Evolutionary conservation across 2,113 vertebrate species (phyloP).

Genomic region (Gallinago jamesoni): DNA sequence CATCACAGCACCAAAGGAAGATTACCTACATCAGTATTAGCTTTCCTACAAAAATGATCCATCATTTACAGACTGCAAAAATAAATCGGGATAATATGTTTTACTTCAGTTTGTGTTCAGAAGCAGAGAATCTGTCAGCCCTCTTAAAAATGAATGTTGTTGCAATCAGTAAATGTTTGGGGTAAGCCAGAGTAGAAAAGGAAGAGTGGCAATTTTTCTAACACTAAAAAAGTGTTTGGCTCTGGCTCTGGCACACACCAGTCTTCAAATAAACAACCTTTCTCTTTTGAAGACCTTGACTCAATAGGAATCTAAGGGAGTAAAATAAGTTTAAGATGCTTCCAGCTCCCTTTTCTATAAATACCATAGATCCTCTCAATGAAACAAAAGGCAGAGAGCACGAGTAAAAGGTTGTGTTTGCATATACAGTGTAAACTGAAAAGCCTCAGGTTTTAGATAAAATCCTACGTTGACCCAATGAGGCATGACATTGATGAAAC

Average conservation of each 20-base stretch:
- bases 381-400: constrained; percentile 60
- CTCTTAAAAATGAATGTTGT: background rate
- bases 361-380: constrained; percentile 42
- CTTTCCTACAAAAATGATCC: background rate
- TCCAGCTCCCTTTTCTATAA: constrained; percentile 43
- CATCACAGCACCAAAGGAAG: background rate
- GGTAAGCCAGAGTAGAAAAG: background rate
- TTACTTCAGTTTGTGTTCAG: background rate
- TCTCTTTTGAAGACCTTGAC: constrained; percentile 28
- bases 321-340: constrained; percentile 34
- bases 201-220: background rate
- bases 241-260: background rate
- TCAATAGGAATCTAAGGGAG: constrained; percentile 1
- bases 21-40: background rate
- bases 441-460: constrained; percentile 67
- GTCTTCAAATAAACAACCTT: constrained; percentile 49
- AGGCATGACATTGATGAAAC: constrained; percentile 58
- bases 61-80: background rate
- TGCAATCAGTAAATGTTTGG: background rate
- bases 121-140: background rate
- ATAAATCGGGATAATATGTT: background rate
- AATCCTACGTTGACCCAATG: constrained; percentile 60
- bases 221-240: background rate
- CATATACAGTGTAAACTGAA: constrained; percentile 64
- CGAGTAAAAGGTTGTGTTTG: constrained; percentile 57